Percentiles rank a stretch among this genome's conserved stretches.
Evolutionary conservation across 2,113 vertebrate species (phyloP).

Genomic region (Platycercus adscitus): DNA sequence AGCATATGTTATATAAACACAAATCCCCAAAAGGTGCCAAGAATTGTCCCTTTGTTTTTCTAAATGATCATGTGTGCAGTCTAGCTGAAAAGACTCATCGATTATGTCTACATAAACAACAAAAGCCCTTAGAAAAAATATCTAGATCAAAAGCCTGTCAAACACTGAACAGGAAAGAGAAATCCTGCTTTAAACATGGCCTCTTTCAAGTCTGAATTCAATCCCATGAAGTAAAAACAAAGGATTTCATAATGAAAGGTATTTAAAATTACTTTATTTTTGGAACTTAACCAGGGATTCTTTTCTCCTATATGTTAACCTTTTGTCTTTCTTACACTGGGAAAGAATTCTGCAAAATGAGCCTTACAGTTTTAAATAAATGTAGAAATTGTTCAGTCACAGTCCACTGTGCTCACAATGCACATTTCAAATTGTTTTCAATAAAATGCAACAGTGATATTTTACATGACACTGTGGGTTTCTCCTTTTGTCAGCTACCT

Average conservation of each 20-base stretch:
- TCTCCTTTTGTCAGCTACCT: not conserved
- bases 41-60: constrained; percentile 67
- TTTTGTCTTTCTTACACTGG: not conserved
- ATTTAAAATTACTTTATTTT: constrained; percentile 68
- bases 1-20: constrained; percentile 69
- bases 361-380: not conserved
- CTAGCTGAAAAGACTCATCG: constrained; percentile 73
- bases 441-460: not conserved
- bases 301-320: constrained; percentile 30
- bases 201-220: constrained; percentile 76
- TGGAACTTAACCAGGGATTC: constrained; percentile 53
- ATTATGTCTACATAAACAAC: constrained; percentile 75
- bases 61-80: constrained; percentile 67
- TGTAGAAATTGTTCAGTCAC: not conserved
- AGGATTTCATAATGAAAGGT: constrained; percentile 69
- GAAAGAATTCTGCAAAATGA: not conserved
- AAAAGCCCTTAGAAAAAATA: constrained; percentile 71
- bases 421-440: not conserved
- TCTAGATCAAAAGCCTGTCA: constrained; percentile 75
- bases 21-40: constrained; percentile 65
- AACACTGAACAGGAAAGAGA: constrained; percentile 69
- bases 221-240: constrained; percentile 69
- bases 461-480: not conserved
- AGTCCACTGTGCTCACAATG: not conserved
- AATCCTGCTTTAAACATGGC: constrained; percentile 72